phyloP scores from a whole-genome alignment of 2,113 vertebrate genomes.

The Turnix velox region DNA sequence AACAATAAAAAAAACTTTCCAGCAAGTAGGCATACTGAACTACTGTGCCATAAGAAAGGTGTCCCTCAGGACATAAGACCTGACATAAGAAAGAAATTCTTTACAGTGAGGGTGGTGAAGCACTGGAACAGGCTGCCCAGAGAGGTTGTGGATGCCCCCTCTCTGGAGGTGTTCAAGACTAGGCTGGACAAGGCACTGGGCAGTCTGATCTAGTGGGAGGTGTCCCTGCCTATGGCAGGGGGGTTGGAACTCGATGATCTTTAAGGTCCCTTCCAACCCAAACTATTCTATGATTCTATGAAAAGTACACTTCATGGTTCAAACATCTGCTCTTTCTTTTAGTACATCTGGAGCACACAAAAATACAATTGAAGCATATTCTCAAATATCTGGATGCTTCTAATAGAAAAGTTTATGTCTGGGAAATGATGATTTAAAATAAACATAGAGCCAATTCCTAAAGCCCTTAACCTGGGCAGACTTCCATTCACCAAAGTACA shows the following conservation, averaged over 20 bases:
- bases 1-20: not conserved
- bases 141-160: too few relatives aligned
- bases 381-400: slow-evolving; percentile 41
- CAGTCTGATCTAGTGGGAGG: too few relatives aligned
- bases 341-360: not conserved
- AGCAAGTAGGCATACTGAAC: not conserved
- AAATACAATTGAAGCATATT: slow-evolving; percentile 28
- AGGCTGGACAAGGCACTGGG: too few relatives aligned
- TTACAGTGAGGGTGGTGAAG: too few relatives aligned
- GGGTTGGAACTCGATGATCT: too few relatives aligned
- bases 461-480: slow-evolving; percentile 39
- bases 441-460: slow-evolving; percentile 32
- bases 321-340: slow-evolving; percentile 10
- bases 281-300: too few relatives aligned
- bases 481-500: slow-evolving; percentile 26
- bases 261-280: too few relatives aligned
- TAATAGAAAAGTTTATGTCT: slow-evolving; percentile 31
- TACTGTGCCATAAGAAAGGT: not conserved
- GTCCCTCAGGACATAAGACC: not conserved
- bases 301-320: not conserved
- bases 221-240: too few relatives aligned
- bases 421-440: slow-evolving; percentile 41
- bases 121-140: too few relatives aligned
- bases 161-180: too few relatives aligned
- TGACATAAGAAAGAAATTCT: too few relatives aligned